Conservation (phyloP, 2,113 vertebrate genomes). For the Suricata suricatta region DNA sequence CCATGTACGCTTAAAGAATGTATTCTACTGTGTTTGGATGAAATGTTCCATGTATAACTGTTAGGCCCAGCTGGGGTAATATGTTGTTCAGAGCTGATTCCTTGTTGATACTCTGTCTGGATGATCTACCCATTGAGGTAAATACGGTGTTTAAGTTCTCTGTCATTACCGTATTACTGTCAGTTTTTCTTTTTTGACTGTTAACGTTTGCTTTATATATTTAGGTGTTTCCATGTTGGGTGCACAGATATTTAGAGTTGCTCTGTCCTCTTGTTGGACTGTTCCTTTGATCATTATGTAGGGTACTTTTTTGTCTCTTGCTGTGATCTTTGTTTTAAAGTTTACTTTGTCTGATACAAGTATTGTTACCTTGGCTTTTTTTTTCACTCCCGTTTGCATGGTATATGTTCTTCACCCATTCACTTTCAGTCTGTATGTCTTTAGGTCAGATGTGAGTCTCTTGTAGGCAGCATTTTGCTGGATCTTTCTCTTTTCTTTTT, state of each 20-base stretch:
- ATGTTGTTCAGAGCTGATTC: background rate
- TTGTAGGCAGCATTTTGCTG: background rate
- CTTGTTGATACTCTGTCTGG: background rate
- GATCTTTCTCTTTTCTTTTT: background rate
- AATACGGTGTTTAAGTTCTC: background rate
- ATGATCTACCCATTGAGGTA: background rate
- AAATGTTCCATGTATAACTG: background rate
- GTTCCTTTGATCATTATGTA: background rate
- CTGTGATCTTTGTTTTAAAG: background rate
- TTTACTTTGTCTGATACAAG: background rate
- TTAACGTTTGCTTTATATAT: background rate
- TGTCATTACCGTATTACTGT: background rate
- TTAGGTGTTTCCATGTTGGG: background rate
- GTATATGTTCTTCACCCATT: background rate
- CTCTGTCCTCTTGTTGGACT: background rate
- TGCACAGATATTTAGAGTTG: background rate
- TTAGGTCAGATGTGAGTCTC: background rate
- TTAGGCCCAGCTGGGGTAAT: background rate
- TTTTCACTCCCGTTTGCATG: background rate
- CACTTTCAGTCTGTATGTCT: background rate
- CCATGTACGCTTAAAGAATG: background rate
- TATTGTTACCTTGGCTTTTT: background rate
- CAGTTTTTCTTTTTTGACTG: background rate
- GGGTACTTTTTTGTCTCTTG: background rate
- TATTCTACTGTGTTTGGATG: background rate